Conservation (phyloP, 2,113 vertebrate genomes). For the Poeciliopsis turrubarensis region DNA sequence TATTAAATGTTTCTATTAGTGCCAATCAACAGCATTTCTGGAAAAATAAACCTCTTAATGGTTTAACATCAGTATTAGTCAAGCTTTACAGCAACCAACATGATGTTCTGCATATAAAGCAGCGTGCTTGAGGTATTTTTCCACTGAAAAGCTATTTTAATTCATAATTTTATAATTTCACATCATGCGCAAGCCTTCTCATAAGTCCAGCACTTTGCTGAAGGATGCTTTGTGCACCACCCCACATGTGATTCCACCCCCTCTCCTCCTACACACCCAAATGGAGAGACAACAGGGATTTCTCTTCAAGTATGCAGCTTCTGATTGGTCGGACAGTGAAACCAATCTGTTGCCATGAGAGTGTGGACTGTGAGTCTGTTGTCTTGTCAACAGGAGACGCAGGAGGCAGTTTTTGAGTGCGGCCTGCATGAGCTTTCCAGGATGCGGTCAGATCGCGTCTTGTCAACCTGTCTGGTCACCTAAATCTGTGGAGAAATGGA, state of each 20-base stretch:
- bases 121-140: neutral
- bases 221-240: conserved; percentile 55
- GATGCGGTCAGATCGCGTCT: conserved; percentile 39
- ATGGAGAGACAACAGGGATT: conserved; percentile 52
- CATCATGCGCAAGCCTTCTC: neutral
- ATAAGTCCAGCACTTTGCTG: conserved; percentile 1
- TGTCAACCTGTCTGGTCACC: conserved; percentile 5
- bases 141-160: neutral
- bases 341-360: conserved; percentile 75
- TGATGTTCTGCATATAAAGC: neutral
- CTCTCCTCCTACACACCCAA: conserved; percentile 41
- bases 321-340: conserved; percentile 66
- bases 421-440: conserved; percentile 39
- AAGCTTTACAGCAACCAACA: neutral
- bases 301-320: conserved; percentile 30
- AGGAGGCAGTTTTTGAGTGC: conserved; percentile 62
- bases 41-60: neutral
- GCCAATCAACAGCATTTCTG: neutral
- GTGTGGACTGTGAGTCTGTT: conserved; percentile 66
- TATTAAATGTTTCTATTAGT: neutral
- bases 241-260: conserved; percentile 31
- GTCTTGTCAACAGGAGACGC: conserved; percentile 71
- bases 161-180: neutral
- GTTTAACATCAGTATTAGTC: neutral
- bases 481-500: neutral